phyloP scores from a whole-genome alignment of 2,797 vertebrate species.

The Halcyon badia region DNA sequence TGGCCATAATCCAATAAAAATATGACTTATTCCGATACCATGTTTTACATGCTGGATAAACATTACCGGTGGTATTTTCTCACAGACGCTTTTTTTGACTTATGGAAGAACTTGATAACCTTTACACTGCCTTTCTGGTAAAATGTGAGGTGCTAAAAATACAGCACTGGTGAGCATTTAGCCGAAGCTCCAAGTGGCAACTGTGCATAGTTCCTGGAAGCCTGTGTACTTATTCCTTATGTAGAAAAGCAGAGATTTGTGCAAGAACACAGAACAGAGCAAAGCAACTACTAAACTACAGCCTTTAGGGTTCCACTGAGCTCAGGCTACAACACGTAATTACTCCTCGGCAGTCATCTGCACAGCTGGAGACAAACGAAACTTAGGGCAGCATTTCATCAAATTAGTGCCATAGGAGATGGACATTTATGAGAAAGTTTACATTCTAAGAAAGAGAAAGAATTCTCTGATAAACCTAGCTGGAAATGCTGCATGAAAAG shows the following conservation, averaged over 20 bases:
- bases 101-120: conserved; percentile 1
- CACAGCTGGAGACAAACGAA: background rate
- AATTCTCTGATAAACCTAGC: background rate
- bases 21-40: conserved; percentile 25
- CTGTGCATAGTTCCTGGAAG: background rate
- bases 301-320: background rate
- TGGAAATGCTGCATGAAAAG: background rate
- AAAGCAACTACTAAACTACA: conserved; percentile 9
- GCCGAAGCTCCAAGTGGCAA: background rate
- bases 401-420: background rate
- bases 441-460: background rate
- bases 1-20: conserved; percentile 67
- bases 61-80: conserved; percentile 57
- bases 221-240: background rate
- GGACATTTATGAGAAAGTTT: background rate
- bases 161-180: background rate
- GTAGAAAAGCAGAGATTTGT: conserved; percentile 43
- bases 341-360: background rate
- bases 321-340: background rate
- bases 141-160: background rate
- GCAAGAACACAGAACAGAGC: background rate
- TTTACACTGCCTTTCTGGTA: background rate
- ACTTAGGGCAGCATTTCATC: background rate
- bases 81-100: background rate
- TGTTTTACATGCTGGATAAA: conserved; percentile 52